A percentile compares a stretch with the other conserved stretches of the same genome.
These are phyloP conservation scores for Hypotaenidia philippensis DNA, from an alignment of 2,797 vertebrate genomes.

Conservation along the genomic window DNA sequence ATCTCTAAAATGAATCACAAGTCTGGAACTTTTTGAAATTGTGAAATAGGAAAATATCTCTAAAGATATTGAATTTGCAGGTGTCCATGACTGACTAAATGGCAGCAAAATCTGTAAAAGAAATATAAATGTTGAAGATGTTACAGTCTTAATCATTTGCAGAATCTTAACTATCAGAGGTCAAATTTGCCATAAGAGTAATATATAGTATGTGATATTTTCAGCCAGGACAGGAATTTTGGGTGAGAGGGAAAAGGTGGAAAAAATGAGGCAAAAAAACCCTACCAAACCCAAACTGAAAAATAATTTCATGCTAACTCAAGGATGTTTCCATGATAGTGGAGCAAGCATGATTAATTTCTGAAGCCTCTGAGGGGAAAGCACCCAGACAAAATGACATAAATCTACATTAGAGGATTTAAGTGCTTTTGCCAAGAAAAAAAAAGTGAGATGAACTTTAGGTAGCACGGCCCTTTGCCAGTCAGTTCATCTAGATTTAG, in stretches of 20 bases:
- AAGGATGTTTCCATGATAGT: not conserved
- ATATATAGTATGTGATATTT: not conserved
- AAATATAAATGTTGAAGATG: not conserved
- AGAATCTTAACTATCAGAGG: not conserved
- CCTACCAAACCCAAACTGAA: not conserved
- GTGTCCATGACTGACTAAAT: not conserved
- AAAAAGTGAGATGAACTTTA: constrained; percentile 23
- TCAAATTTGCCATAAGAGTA: not conserved
- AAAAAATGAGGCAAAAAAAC: not conserved
- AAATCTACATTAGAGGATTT: constrained; percentile 30
- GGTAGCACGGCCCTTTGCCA: not conserved
- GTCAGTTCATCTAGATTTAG: constrained; percentile 30
- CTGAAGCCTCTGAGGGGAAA: constrained; percentile 2
- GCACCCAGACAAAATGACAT: not conserved
- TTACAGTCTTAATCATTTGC: not conserved
- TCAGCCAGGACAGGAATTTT: not conserved
- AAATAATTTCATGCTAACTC: not conserved
- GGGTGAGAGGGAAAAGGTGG: not conserved
- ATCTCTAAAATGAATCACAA: constrained; percentile 2
- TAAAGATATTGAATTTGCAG: not conserved
- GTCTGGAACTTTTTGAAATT: not conserved
- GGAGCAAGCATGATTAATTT: constrained; percentile 38
- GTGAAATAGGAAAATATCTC: not conserved
- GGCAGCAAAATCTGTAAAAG: not conserved
- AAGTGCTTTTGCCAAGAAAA: constrained; percentile 9